phyloP scores from a whole-genome alignment of 1,140 invertebrate genomes.

The Solenopsis invicta region DNA sequence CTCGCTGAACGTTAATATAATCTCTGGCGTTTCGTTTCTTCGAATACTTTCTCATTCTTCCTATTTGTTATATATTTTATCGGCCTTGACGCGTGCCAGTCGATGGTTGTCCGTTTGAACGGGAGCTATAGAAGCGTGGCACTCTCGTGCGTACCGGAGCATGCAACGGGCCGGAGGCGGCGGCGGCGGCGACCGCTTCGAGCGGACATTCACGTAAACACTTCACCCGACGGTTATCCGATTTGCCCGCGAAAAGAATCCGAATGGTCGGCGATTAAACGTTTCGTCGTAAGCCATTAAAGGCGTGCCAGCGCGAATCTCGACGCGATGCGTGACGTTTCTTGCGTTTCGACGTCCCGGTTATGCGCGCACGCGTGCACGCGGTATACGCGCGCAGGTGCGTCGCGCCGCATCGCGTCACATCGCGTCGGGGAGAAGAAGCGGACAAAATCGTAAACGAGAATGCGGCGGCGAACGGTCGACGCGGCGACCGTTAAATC shows the following conservation, averaged over 20 bases:
- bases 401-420: not conserved
- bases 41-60: not conserved
- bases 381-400: conserved; percentile 20
- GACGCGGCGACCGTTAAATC: conserved; percentile 49
- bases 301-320: conserved; percentile 19
- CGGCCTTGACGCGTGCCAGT: conserved; percentile 8
- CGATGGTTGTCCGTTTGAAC: conserved; percentile 47
- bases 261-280: conserved; percentile 67
- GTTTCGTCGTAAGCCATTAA: conserved; percentile 67
- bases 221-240: conserved; percentile 39
- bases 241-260: conserved; percentile 63
- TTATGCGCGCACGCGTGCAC: conserved; percentile 28
- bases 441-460: conserved; percentile 49
- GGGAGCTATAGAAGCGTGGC: conserved; percentile 58
- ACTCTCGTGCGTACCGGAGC: conserved; percentile 11
- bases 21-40: not conserved
- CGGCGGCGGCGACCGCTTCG: not conserved
- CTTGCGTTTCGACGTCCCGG: conserved; percentile 23
- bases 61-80: not conserved
- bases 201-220: conserved; percentile 63
- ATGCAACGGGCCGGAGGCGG: not conserved
- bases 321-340: conserved; percentile 23
- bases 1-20: not conserved
- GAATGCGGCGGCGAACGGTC: conserved; percentile 25
- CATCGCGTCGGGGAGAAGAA: not conserved